Evolutionary conservation across 2,888 invertebrate genomes (phyloP).

Genomic region (Buathra laborator): DNA sequence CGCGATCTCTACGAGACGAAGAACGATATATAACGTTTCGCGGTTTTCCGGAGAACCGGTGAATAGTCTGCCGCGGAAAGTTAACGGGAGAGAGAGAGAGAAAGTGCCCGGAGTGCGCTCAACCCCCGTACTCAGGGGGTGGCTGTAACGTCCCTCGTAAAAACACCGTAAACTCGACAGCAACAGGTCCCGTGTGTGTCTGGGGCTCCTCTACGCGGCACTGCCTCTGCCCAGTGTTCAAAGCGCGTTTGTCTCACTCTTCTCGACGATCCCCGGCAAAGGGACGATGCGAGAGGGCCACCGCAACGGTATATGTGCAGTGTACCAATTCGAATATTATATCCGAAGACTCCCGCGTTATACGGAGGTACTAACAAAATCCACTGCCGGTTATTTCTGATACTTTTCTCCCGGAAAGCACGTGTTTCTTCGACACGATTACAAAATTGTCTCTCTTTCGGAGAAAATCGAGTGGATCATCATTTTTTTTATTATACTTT

Average conservation of each 20-base stretch:
- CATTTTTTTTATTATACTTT: not conserved
- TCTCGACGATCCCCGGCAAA: conserved; percentile 37
- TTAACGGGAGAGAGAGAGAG: conserved; percentile 45
- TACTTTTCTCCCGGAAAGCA: no score
- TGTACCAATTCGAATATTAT: conserved; percentile 79
- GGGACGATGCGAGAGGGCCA: conserved; percentile 68
- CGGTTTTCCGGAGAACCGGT: conserved; percentile 56
- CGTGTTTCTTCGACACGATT: no score
- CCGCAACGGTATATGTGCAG: conserved; percentile 45
- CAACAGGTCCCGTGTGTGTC: conserved; percentile 85
- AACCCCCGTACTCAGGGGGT: conserved; percentile 81
- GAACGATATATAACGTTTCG: conserved; percentile 43
- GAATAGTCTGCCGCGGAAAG: conserved; percentile 47
- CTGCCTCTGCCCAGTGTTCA: conserved; percentile 37
- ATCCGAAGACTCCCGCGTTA: conserved; percentile 69
- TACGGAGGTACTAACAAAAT: not conserved
- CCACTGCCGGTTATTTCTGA: no score
- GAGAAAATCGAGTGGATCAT: not conserved
- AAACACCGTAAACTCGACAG: conserved; percentile 85
- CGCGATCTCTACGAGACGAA: conserved; percentile 37
- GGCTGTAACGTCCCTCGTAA: conserved; percentile 85
- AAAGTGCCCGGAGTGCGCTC: conserved; percentile 73
- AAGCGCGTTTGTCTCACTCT: conserved; percentile 44
- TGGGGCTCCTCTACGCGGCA: conserved; percentile 62
- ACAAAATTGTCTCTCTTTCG: no score